phyloP scores from a whole-genome alignment of 35 echinoderm and acorn worm species.

The Lytechinus pictus region DNA sequence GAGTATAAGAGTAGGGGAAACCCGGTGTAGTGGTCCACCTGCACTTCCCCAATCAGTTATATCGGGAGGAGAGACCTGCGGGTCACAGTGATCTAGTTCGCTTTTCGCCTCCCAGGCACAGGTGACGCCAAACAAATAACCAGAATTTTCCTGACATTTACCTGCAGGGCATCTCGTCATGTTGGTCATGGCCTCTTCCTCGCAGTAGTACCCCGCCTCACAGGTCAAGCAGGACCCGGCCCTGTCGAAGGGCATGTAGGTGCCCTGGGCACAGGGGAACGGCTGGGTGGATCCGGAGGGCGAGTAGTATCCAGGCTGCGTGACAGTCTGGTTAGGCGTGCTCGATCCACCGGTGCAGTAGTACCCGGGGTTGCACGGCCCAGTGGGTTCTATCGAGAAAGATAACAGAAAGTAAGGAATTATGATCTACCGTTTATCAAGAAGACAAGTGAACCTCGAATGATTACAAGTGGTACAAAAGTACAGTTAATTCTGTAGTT shows the following conservation, averaged over 20 bases:
- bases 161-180: slow-evolving; percentile 90
- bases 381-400: slow-evolving; percentile 73
- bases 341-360: slow-evolving; percentile 91
- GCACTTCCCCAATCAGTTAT: too few species aligned
- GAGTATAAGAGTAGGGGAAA: too few species aligned
- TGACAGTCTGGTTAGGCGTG: slow-evolving; percentile 68
- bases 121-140: too few species aligned
- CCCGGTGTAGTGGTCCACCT: too few species aligned
- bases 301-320: slow-evolving; percentile 78
- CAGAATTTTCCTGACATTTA: slow-evolving; percentile 22
- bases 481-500: too few species aligned
- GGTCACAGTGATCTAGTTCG: too few species aligned
- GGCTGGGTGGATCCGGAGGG: slow-evolving; percentile 78
- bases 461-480: too few species aligned
- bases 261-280: slow-evolving; percentile 82
- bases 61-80: too few species aligned
- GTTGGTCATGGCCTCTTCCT: slow-evolving; percentile 74
- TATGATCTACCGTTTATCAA: too few species aligned
- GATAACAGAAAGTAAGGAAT: background rate
- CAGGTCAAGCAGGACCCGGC: slow-evolving; percentile 75
- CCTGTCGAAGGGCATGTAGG: slow-evolving; percentile 77
- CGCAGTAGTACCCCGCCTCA: slow-evolving; percentile 77
- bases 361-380: slow-evolving; percentile 87
- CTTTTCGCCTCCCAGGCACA: too few species aligned
- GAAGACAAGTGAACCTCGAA: too few species aligned